Base-by-base conservation (phyloP, 2,888 invertebrate species). In the Cantharis flavilabris region DNA sequence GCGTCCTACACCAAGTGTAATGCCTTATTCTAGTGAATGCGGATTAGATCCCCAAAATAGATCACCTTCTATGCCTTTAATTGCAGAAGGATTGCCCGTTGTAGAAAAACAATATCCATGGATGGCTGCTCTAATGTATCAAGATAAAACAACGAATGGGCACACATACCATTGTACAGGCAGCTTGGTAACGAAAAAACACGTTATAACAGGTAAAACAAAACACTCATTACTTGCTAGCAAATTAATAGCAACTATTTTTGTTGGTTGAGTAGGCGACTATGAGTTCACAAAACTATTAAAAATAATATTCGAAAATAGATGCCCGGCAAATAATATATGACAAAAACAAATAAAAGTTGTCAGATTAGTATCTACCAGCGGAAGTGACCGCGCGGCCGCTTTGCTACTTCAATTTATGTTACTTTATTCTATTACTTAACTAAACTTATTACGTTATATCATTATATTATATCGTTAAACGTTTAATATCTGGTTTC, bases 141-240 rank as follows among this genome's bases (percentile, higher is more conserved):
- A 67, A 33, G 0, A 5, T n/a, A 4, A 13, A 20, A 3, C 9
- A 20, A 13, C 11, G 1, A 0, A 33, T 16, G 26, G 33, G 11
- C 18, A n/a, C 28, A 62, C 62, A 26, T 78, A 78, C 14, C 71
- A 71, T 9, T 78, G 78, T n/a, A 76, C 76, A 18, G 76, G 78
- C 11, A 78, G 69, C 16, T 23, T 78, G 3, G 72, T 78, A 11
- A 72, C 78, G 3, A 30, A 64, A 11, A 71, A 70, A 13, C 78
- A 78, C n/a, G 67, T 78, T n/a, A 18, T 78, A 14, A 78, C 78
- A 28, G 78, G 78, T 78, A 69, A 49, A 49, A 49, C 49, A n/a
- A 2, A 49, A 49, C 16, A 16, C 16, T 16, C 16, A 16, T 16
- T 16, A 16, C 1, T 16, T 16, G 16, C 16, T 16, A 16, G 16